Conservation (phyloP, 2,888 invertebrate genomes). For the Leptinotarsa haldemani region DNA sequence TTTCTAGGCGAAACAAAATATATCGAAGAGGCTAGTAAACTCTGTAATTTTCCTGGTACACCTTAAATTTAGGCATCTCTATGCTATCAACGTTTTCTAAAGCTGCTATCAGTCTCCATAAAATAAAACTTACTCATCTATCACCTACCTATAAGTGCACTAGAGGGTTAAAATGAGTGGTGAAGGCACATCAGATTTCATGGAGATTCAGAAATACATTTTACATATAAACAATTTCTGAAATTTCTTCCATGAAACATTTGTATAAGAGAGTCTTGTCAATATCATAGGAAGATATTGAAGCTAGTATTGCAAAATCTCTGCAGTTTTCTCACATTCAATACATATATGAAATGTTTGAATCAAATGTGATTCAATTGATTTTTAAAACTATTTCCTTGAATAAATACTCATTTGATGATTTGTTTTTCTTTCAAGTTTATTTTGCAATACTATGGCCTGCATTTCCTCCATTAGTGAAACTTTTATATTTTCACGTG, state of each 20-base stretch:
- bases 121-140: conserved; percentile 18
- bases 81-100: neutral
- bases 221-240: neutral
- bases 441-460: conserved; percentile 2
- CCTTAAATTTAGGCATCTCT: neutral
- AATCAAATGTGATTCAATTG: too few species aligned
- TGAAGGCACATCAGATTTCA: conserved; percentile 16
- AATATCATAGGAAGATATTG: neutral
- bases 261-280: neutral
- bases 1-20: too few species aligned
- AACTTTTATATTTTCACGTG: conserved; percentile 50
- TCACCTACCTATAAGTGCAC: conserved; percentile 12
- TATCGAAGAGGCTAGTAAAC: neutral
- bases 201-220: neutral
- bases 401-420: too few species aligned
- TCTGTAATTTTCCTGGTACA: neutral
- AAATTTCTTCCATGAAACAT: neutral
- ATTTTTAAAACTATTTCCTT: too few species aligned
- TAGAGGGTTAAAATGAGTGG: conserved; percentile 13
- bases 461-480: neutral
- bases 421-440: neutral
- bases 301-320: neutral
- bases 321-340: neutral
- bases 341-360: too few species aligned
- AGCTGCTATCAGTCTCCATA: conserved; percentile 15